Conservation (phyloP, 2,797 vertebrate species). For the Luscinia megarhynchos region DNA sequence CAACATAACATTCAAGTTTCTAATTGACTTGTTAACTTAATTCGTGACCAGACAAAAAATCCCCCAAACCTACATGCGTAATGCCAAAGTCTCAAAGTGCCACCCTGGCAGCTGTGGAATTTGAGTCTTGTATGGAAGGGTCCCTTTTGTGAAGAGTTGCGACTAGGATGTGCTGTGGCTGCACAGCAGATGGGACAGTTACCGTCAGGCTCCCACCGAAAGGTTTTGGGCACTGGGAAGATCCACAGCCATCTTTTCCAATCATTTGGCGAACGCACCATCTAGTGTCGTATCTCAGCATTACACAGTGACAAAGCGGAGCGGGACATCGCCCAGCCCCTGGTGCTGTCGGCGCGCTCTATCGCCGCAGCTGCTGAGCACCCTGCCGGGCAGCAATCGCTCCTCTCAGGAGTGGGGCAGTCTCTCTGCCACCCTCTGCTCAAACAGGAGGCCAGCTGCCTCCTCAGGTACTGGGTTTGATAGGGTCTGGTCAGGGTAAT, state of each 20-base stretch:
- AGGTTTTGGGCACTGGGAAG: background rate
- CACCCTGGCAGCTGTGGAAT: background rate
- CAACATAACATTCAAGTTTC: background rate
- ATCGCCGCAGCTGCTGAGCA: background rate
- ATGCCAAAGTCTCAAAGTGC: background rate
- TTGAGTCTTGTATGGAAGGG: background rate
- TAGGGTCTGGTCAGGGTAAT: background rate
- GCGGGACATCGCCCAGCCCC: background rate
- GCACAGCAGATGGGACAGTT: background rate
- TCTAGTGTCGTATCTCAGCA: constrained; percentile 27
- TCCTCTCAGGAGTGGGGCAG: background rate
- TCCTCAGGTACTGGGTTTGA: background rate
- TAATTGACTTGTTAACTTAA: background rate
- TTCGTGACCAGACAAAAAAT: background rate
- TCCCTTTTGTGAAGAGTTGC: background rate
- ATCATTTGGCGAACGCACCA: constrained; percentile 5
- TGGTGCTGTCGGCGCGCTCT: fast-evolving
- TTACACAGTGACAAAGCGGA: background rate
- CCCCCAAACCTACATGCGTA: background rate
- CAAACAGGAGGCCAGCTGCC: background rate
- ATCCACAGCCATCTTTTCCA: background rate
- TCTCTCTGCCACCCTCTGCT: background rate
- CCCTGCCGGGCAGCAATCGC: background rate
- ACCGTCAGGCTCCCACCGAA: fast-evolving
- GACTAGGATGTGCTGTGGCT: background rate